A percentile compares a stretch with the other conserved stretches of the same genome.
Conservation (phyloP, 2,797 vertebrate genomes). For the Pipistrellus pygmaeus region DNA sequence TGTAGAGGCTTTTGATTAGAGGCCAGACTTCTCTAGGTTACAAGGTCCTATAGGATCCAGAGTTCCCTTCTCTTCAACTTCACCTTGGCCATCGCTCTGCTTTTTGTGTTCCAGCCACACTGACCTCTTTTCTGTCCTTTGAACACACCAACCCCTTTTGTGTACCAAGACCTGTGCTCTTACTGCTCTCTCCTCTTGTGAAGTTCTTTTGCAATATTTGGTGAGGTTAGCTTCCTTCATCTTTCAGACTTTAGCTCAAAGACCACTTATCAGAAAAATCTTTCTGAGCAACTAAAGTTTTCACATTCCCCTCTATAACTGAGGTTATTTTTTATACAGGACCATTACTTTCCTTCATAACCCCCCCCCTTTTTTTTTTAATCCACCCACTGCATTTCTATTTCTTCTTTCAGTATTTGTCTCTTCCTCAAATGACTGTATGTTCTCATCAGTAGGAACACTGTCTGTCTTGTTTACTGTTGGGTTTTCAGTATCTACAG, state of each 20-base stretch:
- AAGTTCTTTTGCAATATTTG: neutral
- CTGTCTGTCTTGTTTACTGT: neutral
- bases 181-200: neutral
- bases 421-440: neutral
- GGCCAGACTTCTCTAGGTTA: neutral
- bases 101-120: neutral
- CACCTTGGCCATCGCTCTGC: neutral
- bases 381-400: neutral
- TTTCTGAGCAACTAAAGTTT: conserved; percentile 27
- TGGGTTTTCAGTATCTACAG: neutral
- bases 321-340: neutral
- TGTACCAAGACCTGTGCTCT: neutral
- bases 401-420: neutral
- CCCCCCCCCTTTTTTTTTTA: neutral
- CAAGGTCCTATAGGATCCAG: neutral
- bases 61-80: neutral
- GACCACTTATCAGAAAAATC: neutral
- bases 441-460: neutral
- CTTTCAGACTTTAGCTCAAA: conserved; percentile 45
- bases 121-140: neutral
- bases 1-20: neutral
- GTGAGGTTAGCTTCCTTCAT: neutral
- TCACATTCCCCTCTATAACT: neutral
- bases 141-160: neutral
- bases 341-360: neutral